phyloP scores from a whole-genome alignment of 2,113 vertebrate species.

The Cathartes aura region DNA sequence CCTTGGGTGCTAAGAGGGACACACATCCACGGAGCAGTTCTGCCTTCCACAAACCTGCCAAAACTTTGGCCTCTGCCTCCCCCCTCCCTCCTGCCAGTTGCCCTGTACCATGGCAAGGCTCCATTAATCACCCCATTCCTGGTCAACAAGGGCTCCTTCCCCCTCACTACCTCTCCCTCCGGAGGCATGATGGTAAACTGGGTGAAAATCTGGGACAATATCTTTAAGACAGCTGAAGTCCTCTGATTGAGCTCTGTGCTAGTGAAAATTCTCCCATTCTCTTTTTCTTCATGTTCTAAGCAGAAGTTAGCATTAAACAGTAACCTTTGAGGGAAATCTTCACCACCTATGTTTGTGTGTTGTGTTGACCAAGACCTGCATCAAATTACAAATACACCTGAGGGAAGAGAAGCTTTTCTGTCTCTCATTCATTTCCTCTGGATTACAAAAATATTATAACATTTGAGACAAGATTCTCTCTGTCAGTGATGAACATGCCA shows the following conservation, averaged over 20 bases:
- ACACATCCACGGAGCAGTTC: background rate
- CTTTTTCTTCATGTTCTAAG: background rate
- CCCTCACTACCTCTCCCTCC: background rate
- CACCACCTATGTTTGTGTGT: background rate
- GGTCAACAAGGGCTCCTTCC: background rate
- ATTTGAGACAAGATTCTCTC: background rate
- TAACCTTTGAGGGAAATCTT: background rate
- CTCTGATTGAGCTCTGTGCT: background rate
- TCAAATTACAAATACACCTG: background rate
- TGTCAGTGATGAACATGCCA: background rate
- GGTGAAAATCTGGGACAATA: background rate
- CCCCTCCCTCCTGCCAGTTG: background rate
- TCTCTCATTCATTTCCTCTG: background rate
- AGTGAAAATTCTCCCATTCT: background rate
- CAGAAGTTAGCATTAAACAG: background rate
- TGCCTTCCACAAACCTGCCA: background rate
- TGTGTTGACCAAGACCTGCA: background rate
- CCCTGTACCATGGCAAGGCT: background rate
- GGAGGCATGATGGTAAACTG: background rate
- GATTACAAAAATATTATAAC: background rate
- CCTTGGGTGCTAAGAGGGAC: background rate
- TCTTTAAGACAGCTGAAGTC: background rate
- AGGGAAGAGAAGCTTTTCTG: background rate
- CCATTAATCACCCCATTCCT: background rate
- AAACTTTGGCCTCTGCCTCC: background rate